phyloP scores from a whole-genome alignment of 2,888 invertebrate species.

The Leucophenga montana region DNA sequence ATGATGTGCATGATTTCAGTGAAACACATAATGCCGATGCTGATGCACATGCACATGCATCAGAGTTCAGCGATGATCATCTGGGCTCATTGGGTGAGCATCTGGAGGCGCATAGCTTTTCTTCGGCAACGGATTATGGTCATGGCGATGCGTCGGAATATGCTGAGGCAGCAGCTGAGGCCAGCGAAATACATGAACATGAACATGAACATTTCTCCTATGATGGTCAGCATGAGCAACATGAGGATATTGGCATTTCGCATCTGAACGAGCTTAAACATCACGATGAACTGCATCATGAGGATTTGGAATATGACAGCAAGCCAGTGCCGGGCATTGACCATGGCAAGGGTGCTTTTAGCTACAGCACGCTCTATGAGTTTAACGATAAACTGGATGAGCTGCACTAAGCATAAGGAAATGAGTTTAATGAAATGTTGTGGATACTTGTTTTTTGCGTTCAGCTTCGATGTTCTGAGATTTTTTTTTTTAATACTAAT shows the following conservation, averaged over 20 bases:
- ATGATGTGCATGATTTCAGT: conserved; percentile 47
- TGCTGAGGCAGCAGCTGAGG: conserved; percentile 48
- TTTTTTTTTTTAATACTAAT: not conserved
- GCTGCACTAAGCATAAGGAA: conserved; percentile 46
- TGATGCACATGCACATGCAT: not conserved
- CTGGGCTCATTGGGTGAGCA: conserved; percentile 62
- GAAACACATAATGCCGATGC: conserved; percentile 11
- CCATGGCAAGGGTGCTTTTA: conserved; percentile 70
- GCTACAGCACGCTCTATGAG: conserved; percentile 69
- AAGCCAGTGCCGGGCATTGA: conserved; percentile 68
- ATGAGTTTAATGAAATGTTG: conserved; percentile 47
- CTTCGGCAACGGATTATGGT: conserved; percentile 54
- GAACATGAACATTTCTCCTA: not conserved
- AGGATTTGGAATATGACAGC: conserved; percentile 45
- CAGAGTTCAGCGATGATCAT: conserved; percentile 47
- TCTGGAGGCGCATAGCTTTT: conserved; percentile 57
- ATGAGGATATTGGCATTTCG: conserved; percentile 1
- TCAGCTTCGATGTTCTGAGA: not conserved
- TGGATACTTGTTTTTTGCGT: not conserved
- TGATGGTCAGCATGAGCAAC: not conserved
- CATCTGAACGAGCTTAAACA: conserved; percentile 12
- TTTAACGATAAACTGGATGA: conserved; percentile 63
- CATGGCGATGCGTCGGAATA: conserved; percentile 51
- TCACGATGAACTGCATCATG: conserved; percentile 34
- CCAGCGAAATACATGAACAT: conserved; percentile 31